A percentile compares a stretch with the other conserved stretches of the same genome.
Evolutionary conservation across 2,797 vertebrate genomes (phyloP).

Genomic region (Carcharodon carcharias): DNA sequence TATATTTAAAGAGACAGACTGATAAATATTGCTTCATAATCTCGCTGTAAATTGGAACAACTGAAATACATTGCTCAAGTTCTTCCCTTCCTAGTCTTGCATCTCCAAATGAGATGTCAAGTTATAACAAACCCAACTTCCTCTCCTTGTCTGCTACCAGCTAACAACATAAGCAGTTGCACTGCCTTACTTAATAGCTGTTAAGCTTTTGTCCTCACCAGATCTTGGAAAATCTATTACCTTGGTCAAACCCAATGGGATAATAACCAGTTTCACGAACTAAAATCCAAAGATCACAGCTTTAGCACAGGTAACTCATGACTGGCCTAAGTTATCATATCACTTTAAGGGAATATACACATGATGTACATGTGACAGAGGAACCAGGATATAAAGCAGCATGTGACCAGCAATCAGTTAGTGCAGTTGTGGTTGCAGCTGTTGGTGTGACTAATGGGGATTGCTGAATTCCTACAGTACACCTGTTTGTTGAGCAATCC

Average conservation of each 20-base stretch:
- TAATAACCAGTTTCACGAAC: neutral
- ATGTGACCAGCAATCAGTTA: too few species aligned
- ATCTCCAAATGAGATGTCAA: neutral
- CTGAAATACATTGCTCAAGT: neutral
- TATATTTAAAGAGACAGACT: conserved; percentile 41
- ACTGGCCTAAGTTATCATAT: neutral
- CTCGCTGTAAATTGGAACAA: neutral
- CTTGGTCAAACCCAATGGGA: neutral
- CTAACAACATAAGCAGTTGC: neutral
- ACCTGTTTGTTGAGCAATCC: too few species aligned
- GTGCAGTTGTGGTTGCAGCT: too few species aligned
- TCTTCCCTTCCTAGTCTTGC: neutral
- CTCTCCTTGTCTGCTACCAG: neutral
- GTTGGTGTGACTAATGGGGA: too few species aligned
- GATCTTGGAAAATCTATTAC: neutral
- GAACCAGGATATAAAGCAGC: too few species aligned
- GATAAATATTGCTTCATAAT: neutral
- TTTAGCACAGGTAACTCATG: neutral
- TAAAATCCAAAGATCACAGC: neutral
- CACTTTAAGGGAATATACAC: too few species aligned
- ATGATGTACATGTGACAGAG: too few species aligned
- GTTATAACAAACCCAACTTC: neutral
- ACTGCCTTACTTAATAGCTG: neutral
- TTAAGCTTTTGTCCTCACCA: neutral
- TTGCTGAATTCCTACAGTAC: too few species aligned